Evolutionary conservation across 2,113 vertebrate genomes (phyloP).

Genomic region (Arizona elegans): DNA sequence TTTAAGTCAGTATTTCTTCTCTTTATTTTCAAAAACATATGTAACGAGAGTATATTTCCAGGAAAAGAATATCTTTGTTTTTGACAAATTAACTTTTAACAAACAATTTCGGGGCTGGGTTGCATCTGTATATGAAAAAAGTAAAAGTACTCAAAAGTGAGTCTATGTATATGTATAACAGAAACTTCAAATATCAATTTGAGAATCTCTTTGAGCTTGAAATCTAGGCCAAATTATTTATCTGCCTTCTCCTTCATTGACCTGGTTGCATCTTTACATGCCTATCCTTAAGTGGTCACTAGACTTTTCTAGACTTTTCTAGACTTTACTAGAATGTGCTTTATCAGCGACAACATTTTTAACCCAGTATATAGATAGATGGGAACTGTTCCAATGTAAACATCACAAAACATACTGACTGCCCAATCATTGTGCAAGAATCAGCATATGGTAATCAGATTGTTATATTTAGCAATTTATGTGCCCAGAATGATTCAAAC

Average conservation of each 20-base stretch:
- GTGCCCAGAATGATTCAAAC: neutral
- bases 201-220: neutral
- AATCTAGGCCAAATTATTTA: neutral
- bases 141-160: neutral
- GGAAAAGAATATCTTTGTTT: slow-evolving; percentile 8
- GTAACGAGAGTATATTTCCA: slow-evolving; percentile 9
- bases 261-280: neutral
- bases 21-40: slow-evolving; percentile 19
- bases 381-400: neutral
- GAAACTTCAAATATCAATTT: neutral
- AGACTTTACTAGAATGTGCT: neutral
- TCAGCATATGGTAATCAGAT: neutral
- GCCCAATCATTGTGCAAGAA: neutral
- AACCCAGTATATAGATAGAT: neutral
- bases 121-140: neutral
- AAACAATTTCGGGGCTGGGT: slow-evolving; percentile 19
- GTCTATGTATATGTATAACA: neutral
- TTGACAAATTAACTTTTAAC: slow-evolving; percentile 46
- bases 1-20: neutral
- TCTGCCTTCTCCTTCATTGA: neutral
- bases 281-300: neutral
- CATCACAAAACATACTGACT: neutral
- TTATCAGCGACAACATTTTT: neutral
- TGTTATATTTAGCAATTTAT: neutral
- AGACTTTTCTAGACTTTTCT: neutral